Conservation (phyloP, 1,140 invertebrate species). For the Orchestia grillus region DNA sequence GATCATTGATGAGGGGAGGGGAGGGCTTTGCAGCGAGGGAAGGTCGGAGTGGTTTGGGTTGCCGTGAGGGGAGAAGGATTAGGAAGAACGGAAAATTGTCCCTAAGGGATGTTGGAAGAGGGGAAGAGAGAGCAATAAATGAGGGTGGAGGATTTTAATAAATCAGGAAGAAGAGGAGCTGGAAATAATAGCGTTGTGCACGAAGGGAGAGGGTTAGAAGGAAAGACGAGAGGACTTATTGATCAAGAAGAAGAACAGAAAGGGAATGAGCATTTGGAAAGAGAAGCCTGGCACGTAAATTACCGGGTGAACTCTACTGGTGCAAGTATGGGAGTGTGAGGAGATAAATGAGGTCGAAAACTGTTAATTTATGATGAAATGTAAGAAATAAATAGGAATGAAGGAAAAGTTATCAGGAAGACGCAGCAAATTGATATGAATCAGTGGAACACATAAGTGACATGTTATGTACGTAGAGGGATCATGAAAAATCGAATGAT, state of each 20-base stretch:
- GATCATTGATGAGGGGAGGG: background rate
- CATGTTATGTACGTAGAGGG: background rate
- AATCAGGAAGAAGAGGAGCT: background rate
- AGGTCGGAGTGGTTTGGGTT: too few species aligned
- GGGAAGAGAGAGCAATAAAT: background rate
- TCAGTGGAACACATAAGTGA: background rate
- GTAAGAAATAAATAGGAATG: background rate
- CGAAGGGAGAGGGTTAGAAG: background rate
- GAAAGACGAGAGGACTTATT: background rate
- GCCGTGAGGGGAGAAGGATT: conserved; percentile 1
- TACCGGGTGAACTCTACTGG: background rate
- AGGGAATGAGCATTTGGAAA: background rate
- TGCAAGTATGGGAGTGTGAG: background rate
- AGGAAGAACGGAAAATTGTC: background rate
- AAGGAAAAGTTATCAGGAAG: background rate
- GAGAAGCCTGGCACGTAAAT: background rate
- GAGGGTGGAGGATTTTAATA: background rate
- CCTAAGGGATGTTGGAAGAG: background rate
- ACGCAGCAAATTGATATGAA: background rate
- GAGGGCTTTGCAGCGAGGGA: background rate
- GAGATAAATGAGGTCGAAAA: background rate
- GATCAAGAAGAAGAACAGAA: background rate
- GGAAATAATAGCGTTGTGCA: background rate
- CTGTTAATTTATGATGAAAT: background rate
- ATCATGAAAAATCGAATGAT: background rate